Conservation (phyloP, 2,797 vertebrate genomes). For the Sebastes itinus region DNA sequence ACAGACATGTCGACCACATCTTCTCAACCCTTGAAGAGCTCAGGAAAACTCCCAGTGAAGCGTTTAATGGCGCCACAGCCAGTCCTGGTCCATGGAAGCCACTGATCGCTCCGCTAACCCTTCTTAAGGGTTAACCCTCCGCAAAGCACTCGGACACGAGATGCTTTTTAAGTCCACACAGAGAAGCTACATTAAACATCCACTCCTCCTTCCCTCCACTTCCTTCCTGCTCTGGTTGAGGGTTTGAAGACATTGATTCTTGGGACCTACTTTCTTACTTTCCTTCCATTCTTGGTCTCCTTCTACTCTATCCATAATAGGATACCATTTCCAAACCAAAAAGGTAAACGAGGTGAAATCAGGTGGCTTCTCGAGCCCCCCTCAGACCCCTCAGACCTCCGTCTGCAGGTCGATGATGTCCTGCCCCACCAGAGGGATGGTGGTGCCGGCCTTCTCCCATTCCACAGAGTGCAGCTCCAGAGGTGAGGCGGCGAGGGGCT, state of each 20-base stretch:
- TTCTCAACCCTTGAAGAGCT: constrained; percentile 68
- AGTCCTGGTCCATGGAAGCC: constrained; percentile 64
- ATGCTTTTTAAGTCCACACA: constrained; percentile 64
- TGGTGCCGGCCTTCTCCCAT: constrained; percentile 95
- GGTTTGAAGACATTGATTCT: constrained; percentile 82
- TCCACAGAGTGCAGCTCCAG: constrained; percentile 95
- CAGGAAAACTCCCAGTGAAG: constrained; percentile 67
- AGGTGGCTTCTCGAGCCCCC: constrained; percentile 73
- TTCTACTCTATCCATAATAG: constrained; percentile 56
- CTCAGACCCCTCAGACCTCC: constrained; percentile 91
- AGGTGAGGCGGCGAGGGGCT: constrained; percentile 90
- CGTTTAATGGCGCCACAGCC: constrained; percentile 67
- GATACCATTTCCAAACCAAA: constrained; percentile 74
- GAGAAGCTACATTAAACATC: constrained; percentile 73
- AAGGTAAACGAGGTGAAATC: constrained; percentile 78
- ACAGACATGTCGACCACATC: constrained; percentile 78
- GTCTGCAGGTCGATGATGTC: constrained; percentile 99
- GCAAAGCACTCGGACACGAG: constrained; percentile 58
- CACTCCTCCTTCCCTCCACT: constrained; percentile 17
- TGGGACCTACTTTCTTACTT: constrained; percentile 68
- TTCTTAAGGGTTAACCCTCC: constrained; percentile 16
- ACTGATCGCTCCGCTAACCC: constrained; percentile 40
- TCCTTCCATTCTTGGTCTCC: constrained; percentile 51
- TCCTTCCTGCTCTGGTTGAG: constrained; percentile 57
- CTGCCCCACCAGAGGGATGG: constrained; percentile 97